Evolutionary conservation across 1,140 invertebrate species (phyloP).

Genomic region (Kradibia gibbosae): DNA sequence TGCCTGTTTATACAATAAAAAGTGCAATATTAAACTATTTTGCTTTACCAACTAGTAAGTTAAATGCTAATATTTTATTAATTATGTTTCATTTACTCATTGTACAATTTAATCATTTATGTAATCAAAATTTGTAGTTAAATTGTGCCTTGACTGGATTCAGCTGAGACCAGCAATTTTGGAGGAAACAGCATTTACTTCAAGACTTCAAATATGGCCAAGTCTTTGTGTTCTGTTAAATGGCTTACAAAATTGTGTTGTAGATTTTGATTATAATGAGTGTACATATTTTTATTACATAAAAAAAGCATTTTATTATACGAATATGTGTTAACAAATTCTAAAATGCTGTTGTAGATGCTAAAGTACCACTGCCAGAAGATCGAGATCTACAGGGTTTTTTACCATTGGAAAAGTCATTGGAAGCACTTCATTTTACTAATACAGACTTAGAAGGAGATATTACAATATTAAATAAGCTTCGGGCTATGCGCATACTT

Average conservation of each 20-base stretch:
- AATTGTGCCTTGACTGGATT: slow-evolving; percentile 84
- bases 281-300: slow-evolving; percentile 65
- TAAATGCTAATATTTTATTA: not conserved
- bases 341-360: slow-evolving; percentile 70
- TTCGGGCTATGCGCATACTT: slow-evolving; percentile 71
- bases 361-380: slow-evolving; percentile 81
- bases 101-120: not conserved
- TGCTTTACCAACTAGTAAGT: slow-evolving; percentile 80
- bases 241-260: slow-evolving; percentile 74
- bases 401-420: slow-evolving; percentile 78
- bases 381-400: slow-evolving; percentile 87
- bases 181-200: slow-evolving; percentile 76
- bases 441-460: slow-evolving; percentile 66
- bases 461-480: slow-evolving; percentile 59
- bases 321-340: not conserved
- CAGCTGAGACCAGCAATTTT: slow-evolving; percentile 75
- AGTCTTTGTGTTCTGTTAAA: slow-evolving; percentile 84
- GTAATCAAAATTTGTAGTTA: slow-evolving; percentile 74
- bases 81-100: not conserved
- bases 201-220: slow-evolving; percentile 83
- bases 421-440: slow-evolving; percentile 71
- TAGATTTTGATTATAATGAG: slow-evolving; percentile 69
- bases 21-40: slow-evolving; percentile 78
- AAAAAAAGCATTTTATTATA: not conserved
- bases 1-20: slow-evolving; percentile 80